Percentiles rank a stretch among this genome's conserved stretches.
These are phyloP conservation scores for Bombus soroeensis DNA, from an alignment of 1,140 invertebrate genomes.

Conservation along the genomic window DNA sequence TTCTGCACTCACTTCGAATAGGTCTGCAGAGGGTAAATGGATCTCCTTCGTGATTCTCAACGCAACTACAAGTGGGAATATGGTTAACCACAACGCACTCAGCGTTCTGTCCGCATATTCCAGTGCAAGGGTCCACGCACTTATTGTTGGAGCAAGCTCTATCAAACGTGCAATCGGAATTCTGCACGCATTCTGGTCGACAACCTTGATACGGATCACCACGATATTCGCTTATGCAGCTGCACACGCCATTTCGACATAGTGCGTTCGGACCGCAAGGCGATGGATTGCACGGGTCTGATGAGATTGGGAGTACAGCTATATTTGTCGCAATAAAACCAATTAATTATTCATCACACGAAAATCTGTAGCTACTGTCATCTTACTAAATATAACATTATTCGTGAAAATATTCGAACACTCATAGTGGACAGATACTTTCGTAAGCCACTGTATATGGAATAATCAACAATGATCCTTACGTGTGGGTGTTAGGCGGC, in stretches of 20 bases:
- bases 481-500: constrained; percentile 79
- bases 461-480: constrained; percentile 19
- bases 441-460: not conserved
- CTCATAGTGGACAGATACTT: not conserved
- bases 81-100: constrained; percentile 87
- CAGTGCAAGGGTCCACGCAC: constrained; percentile 89
- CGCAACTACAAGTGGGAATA: constrained; percentile 86
- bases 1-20: constrained; percentile 77
- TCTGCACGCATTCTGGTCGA: constrained; percentile 85
- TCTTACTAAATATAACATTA: no score
- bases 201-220: constrained; percentile 82
- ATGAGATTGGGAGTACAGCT: constrained; percentile 60
- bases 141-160: constrained; percentile 88
- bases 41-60: constrained; percentile 90
- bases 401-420: no score
- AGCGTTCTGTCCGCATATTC: constrained; percentile 87
- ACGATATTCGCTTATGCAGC: constrained; percentile 78
- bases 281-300: constrained; percentile 82
- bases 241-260: constrained; percentile 79
- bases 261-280: constrained; percentile 83
- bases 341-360: not conserved
- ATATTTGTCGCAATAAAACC: not conserved
- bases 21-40: constrained; percentile 84
- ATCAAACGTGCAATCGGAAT: constrained; percentile 86
- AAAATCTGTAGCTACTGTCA: no score